Base-by-base conservation (phyloP, 2,888 invertebrate species). In the Drosophila prostipennis region DNA sequence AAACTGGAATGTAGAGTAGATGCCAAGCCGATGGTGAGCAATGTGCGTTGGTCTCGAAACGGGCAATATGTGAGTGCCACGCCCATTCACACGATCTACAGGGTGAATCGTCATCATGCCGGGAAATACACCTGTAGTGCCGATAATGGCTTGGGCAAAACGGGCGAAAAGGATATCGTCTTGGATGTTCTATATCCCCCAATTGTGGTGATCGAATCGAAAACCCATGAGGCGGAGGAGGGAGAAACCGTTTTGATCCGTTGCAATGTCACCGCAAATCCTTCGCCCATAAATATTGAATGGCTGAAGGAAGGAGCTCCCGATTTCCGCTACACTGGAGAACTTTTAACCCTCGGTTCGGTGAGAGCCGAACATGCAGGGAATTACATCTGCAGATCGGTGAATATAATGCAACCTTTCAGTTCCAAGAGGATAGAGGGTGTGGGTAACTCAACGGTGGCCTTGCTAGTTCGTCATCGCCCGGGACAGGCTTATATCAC, bases 241-340 rank as follows among this genome's bases (percentile, higher is more conserved):
- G 96, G 96, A 0, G 97, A 97, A 86, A 95, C 95, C 2, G 95
- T 98, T 2, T 94, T 95, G 78, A 96, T 98, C 29, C 94, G 95
- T 67, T 98, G 98, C 91, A 96, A 98, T 90, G 96, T 98, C 1
- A 95, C 96, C 0, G 95, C 98, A 0, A 98, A 98, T 91, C 98
- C 98, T 0, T 93, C 94, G 43, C 97, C 98, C 0, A 94, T 95
- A 6, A 94, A 95, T 5, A 93, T 98, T 68, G 97, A 97, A 84
- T 98, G 98, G 98, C 93, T 96, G 0, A 96, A 97, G 91, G 97
- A 97, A 78, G 97, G 96, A 0, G 96, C 96, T 71, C 94, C 96
- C 0, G 96, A 96, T 74, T 98, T 98, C 91, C 94, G 95, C 7
- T 96, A 96, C 88, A 93, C 93, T 10, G 97, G 97, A 0, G 95